Percentiles rank a stretch among this genome's conserved stretches.
Evolutionary conservation across 2,113 vertebrate genomes (phyloP).

Genomic region (Cyanoramphus novaezelandiae): DNA sequence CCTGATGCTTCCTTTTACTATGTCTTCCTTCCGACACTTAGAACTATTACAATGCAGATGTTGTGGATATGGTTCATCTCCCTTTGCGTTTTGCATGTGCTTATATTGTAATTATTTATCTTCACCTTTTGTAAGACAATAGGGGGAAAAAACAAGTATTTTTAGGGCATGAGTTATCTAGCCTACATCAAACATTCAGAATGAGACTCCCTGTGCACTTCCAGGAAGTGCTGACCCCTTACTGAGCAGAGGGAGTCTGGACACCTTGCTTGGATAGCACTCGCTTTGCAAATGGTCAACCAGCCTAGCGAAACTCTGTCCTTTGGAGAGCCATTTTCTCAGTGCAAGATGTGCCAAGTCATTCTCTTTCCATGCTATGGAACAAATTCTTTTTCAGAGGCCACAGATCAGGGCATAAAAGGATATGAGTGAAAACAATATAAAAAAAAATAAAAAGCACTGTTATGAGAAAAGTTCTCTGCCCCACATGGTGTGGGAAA

Average conservation of each 20-base stretch:
- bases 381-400: background rate
- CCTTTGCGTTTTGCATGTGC: background rate
- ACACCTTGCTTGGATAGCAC: background rate
- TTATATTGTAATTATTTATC: background rate
- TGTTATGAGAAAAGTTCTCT: constrained; percentile 24
- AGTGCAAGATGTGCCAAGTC: background rate
- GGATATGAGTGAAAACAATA: background rate
- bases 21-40: background rate
- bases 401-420: background rate
- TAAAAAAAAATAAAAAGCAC: background rate
- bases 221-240: background rate
- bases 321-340: background rate
- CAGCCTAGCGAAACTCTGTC: background rate
- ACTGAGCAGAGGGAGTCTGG: background rate
- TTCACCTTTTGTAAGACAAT: background rate
- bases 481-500: constrained; percentile 44
- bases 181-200: background rate
- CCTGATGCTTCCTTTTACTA: background rate
- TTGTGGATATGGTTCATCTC: background rate
- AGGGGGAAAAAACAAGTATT: background rate
- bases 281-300: background rate
- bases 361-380: background rate
- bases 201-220: background rate
- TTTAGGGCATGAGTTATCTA: background rate
- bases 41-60: background rate